These are phyloP conservation scores for Pegoplata infirma DNA, from an alignment of 2,888 invertebrate genomes.

Conservation along the genomic window DNA sequence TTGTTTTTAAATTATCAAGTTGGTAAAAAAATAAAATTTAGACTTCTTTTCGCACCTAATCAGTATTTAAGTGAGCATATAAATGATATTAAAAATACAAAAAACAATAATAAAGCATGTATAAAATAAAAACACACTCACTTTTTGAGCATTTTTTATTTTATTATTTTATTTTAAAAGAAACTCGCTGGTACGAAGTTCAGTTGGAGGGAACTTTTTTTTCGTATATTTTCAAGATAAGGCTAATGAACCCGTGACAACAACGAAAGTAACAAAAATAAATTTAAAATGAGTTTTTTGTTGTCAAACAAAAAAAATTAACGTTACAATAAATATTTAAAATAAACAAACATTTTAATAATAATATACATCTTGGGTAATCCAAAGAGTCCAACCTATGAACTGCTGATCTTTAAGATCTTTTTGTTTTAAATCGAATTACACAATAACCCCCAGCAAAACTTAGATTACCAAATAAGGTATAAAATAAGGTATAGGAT, in stretches of 20 bases:
- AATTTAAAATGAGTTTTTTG: slow-evolving; percentile 13
- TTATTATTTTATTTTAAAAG: neutral
- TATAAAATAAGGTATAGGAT: too few relatives aligned
- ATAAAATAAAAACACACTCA: neutral
- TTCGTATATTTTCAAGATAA: slow-evolving; percentile 51
- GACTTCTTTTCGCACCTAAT: slow-evolving; percentile 55
- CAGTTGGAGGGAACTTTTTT: slow-evolving; percentile 29
- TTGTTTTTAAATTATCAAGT: slow-evolving; percentile 21
- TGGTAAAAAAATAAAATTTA: neutral
- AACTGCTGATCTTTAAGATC: too few relatives aligned
- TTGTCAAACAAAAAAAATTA: slow-evolving; percentile 30
- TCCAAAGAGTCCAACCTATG: too few relatives aligned
- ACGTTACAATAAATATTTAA: neutral
- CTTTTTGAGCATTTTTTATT: neutral
- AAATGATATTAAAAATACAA: slow-evolving; percentile 17
- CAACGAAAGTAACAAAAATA: slow-evolving; percentile 42
- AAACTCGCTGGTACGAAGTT: slow-evolving; percentile 14
- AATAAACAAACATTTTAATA: too few relatives aligned
- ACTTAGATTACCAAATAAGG: too few relatives aligned
- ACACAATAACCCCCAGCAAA: too few relatives aligned
- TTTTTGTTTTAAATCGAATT: too few relatives aligned
- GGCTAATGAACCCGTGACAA: slow-evolving; percentile 63
- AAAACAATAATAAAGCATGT: neutral
- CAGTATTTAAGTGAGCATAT: slow-evolving; percentile 50
- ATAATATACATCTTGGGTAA: too few relatives aligned